Base-by-base conservation (phyloP, 2,113 vertebrate species). In the Ochotona curzoniae region DNA sequence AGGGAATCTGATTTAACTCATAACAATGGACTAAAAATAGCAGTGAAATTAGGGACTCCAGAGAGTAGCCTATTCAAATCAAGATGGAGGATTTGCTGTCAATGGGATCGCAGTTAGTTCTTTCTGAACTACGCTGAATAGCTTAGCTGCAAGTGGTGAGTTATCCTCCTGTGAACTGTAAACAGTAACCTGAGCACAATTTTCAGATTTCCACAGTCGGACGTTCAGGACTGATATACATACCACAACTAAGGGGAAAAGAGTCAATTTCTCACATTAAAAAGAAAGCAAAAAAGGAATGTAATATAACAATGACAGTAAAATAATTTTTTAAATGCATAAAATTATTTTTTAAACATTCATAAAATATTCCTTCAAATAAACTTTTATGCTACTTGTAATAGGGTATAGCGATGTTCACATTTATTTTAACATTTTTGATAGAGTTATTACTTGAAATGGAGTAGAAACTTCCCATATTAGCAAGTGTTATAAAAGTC, bases 1-100 rank as follows among this genome's bases (percentile, higher is more conserved):
- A 95, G 47, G 89, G 89, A 88, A 93, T 25, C 8, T 7, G 67
- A 76, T 5, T 74, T 86, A 69, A 82, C 63, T 92, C 20, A 85
- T 30, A 82, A 21, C 57, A 67, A 73, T 17, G 38, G 25, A n/a
- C 14, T 28, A 83, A 44, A 74, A 83, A 8, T 54, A 73, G 63
- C 14, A 57, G 12, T 78, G 51, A 95, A 90, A 44, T 21, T 5
- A 21, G 44, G 23, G 30, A 60, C 35, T 83, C 32, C 47, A 57
- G 3, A 5, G 49, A 26, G 7, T 30, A 73, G 28, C 7, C 28
- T 79, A 82, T 20, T 78, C 15, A 69, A 54, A 73, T 70, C 7
- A 38, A 86, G 5, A 0, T 0, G 2, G 4, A 14, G 15, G 30
- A 54, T 71, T 76, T 81, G 28, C 6, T 83, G n/a, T 57, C 9